A percentile compares a stretch with the other conserved stretches of the same genome.
Evolutionary conservation across 2,113 vertebrate genomes (phyloP).

Genomic region (Erythrolamprus reginae): DNA sequence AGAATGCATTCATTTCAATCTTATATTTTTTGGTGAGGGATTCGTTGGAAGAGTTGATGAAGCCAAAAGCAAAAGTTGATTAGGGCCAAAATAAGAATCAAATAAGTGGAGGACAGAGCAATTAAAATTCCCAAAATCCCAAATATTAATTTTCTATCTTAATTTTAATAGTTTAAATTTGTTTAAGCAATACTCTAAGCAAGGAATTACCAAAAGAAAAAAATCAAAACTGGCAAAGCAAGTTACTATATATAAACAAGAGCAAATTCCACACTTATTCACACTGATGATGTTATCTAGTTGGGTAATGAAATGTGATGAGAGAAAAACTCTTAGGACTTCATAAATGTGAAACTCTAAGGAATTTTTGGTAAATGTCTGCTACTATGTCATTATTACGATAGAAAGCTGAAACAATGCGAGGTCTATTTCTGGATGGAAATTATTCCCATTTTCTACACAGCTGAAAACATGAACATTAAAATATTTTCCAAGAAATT

Average conservation of each 20-base stretch:
- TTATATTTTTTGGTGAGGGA: background rate
- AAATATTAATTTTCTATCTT: background rate
- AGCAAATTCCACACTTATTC: background rate
- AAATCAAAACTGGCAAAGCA: background rate
- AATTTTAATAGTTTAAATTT: background rate
- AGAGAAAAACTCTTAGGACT: background rate
- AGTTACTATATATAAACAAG: background rate
- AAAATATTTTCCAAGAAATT: background rate
- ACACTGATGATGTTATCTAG: background rate
- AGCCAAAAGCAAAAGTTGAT: background rate
- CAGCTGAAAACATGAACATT: background rate
- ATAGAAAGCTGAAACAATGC: background rate
- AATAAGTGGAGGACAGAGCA: background rate
- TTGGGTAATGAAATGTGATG: background rate
- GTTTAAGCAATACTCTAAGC: background rate
- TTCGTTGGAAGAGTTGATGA: background rate
- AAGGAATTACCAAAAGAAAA: background rate
- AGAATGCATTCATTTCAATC: background rate
- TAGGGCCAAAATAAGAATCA: background rate
- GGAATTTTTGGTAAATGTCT: background rate
- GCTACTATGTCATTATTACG: too few species aligned
- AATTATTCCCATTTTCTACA: background rate
- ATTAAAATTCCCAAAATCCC: background rate
- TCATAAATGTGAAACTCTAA: background rate
- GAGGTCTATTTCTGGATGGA: background rate